Base-by-base conservation (phyloP, 2,797 vertebrate species). In the Parotocinclus haroldoi region DNA sequence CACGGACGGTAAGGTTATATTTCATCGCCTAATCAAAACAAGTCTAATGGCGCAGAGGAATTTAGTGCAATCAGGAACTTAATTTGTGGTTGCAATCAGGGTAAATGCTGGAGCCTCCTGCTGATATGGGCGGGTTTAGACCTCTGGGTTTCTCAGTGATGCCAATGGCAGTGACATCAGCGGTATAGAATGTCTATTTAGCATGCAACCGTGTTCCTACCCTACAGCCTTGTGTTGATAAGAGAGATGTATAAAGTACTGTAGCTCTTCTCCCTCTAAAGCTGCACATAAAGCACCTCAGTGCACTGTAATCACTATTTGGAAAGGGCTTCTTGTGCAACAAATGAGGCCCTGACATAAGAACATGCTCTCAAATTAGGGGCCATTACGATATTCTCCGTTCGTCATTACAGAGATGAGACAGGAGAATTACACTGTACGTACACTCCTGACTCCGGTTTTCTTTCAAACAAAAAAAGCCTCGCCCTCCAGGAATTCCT, bases 401-500 rank as follows among this genome's bases (percentile, higher is more conserved):
- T 63, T 68, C 44, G 45, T 74, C 66, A 78, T 80, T 80, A 75
- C 70, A 60, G 77, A 81, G 80, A 83, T 79, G 79, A 86, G 82
- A 83, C 72, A 63, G 62, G 67, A 77, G 74, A 77, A 75, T 74
- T 70, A 73, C 75, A 80, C 66, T 75, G 78, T 72, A 73, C 67
- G 78, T 71, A 71, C 78, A 75, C 77, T 78, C 79, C 61, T 53
- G 72, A 77, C 62, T 78, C 70, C 36, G 27, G 39, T 49, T 58
- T 37, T 51, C 14, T 27, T 79, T 40, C 77, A 78, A 77, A 80
- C 77, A 79, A 78, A 63, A 60, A 19, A 52, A 61, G 68, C 80
- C 82, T 79, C 81, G 75, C 73, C 78, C 80, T 78, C 63, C 79
- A 71, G 78, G 80, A 88, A 91, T 92, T 91, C 89, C 85, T 84